A percentile compares a stretch with the other conserved stretches of the same genome.
These are phyloP conservation scores for Arctocebus calabarensis DNA, from an alignment of 2,797 vertebrate genomes.

Conservation along the genomic window DNA sequence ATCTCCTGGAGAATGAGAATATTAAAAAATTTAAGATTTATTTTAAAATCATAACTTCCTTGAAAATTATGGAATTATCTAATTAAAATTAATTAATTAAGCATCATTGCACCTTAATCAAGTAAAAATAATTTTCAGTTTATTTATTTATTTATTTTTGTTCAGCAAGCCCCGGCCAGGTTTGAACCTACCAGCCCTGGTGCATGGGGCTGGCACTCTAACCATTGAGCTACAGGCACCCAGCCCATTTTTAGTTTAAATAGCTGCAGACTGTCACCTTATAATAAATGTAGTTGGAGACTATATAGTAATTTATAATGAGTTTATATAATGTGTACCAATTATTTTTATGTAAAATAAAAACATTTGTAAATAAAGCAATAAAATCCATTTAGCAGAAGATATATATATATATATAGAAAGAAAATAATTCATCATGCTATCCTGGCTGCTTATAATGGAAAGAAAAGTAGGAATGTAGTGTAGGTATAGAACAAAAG, in stretches of 20 bases:
- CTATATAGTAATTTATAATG: neutral
- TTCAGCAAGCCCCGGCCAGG: too few relatives aligned
- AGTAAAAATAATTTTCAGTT: neutral
- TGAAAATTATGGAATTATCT: slow-evolving; percentile 34
- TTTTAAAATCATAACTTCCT: slow-evolving; percentile 48
- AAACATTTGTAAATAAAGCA: neutral
- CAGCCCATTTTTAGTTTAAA: neutral
- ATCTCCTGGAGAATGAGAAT: neutral
- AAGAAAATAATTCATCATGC: neutral
- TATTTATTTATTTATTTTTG: neutral
- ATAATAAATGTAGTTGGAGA: neutral
- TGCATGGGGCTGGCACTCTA: too few relatives aligned
- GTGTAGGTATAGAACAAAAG: neutral
- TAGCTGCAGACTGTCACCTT: slow-evolving; percentile 10
- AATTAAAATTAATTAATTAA: slow-evolving; percentile 62
- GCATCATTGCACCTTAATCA: neutral
- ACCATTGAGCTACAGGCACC: too few relatives aligned
- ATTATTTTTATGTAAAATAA: slow-evolving; percentile 31
- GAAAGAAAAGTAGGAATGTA: neutral
- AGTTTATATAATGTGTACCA: neutral
- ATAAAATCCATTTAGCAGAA: neutral
- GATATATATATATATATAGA: slow-evolving; percentile 2
- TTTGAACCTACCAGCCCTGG: too few relatives aligned
- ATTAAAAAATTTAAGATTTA: slow-evolving; percentile 1
- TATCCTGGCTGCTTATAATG: neutral